Evolutionary conservation across 2,113 vertebrate genomes (phyloP).

Genomic region (Salvelinus sp.): DNA sequence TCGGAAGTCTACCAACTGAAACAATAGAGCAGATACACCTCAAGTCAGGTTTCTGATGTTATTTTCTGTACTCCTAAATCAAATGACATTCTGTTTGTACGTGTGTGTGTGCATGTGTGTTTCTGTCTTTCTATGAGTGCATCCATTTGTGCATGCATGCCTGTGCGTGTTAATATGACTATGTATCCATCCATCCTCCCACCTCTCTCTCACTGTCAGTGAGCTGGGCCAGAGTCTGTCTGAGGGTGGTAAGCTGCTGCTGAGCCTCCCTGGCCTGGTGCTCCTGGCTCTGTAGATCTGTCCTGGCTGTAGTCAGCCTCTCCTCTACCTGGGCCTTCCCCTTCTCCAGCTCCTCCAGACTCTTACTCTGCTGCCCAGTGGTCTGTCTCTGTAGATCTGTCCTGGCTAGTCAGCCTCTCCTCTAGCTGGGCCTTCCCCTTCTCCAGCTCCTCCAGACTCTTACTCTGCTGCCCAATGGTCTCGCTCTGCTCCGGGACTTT

Average conservation of each 20-base stretch:
- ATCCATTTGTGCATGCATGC: too few species aligned
- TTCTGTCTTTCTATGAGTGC: too few species aligned
- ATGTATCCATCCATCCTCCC: conserved; percentile 5
- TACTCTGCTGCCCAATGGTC: conserved; percentile 80
- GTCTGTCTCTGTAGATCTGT: conserved; percentile 74
- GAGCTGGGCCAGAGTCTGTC: conserved; percentile 77
- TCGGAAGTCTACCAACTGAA: conserved; percentile 83
- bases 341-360: too few species aligned
- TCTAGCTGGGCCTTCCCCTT: conserved; percentile 80
- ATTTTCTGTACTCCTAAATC: background rate
- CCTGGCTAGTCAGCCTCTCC: conserved; percentile 71
- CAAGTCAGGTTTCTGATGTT: background rate
- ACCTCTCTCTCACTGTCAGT: conserved; percentile 84
- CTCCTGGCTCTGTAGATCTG: conserved; percentile 75
- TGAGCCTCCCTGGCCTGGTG: conserved; percentile 70
- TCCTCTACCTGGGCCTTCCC: too few species aligned
- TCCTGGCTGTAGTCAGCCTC: conserved; percentile 54
- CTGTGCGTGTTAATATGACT: too few species aligned
- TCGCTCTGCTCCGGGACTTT: conserved; percentile 83
- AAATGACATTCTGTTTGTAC: background rate
- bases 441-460: conserved; percentile 76
- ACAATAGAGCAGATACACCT: conserved; percentile 5
- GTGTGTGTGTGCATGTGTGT: too few species aligned
- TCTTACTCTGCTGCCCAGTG: too few species aligned
- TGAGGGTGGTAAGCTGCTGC: conserved; percentile 68